These are phyloP conservation scores for Tragelaphus scriptus DNA, from an alignment of 2,113 vertebrate species.

Conservation along the genomic window DNA sequence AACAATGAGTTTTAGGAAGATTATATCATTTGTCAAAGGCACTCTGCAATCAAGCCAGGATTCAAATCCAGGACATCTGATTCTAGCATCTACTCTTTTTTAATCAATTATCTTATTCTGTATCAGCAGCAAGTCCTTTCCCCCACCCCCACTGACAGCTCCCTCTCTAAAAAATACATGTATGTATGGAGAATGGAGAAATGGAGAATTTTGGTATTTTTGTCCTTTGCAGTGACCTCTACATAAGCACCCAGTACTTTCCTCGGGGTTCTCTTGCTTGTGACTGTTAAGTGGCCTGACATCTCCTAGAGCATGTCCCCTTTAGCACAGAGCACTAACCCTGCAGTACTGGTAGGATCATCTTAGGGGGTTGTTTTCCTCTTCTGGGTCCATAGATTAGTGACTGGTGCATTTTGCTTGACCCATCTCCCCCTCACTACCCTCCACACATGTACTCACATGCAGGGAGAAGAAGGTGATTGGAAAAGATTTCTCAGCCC, in stretches of 20 bases:
- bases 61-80: background rate
- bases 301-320: background rate
- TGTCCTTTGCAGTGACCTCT: background rate
- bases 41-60: background rate
- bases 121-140: background rate
- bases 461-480: background rate
- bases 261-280: background rate
- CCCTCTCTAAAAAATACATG: background rate
- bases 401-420: background rate
- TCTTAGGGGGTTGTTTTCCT: background rate
- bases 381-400: background rate
- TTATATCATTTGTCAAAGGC: background rate
- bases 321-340: background rate
- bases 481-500: background rate
- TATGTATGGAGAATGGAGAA: background rate
- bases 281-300: background rate
- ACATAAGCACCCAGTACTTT: background rate
- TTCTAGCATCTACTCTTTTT: background rate
- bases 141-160: fast-evolving
- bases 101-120: background rate
- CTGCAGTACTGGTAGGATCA: background rate
- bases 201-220: background rate
- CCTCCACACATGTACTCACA: background rate
- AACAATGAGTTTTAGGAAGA: background rate
- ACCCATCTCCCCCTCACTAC: background rate